These are phyloP conservation scores for Polypedilum vanderplanki DNA, from an alignment of 1,140 invertebrate genomes.

Conservation along the genomic window DNA sequence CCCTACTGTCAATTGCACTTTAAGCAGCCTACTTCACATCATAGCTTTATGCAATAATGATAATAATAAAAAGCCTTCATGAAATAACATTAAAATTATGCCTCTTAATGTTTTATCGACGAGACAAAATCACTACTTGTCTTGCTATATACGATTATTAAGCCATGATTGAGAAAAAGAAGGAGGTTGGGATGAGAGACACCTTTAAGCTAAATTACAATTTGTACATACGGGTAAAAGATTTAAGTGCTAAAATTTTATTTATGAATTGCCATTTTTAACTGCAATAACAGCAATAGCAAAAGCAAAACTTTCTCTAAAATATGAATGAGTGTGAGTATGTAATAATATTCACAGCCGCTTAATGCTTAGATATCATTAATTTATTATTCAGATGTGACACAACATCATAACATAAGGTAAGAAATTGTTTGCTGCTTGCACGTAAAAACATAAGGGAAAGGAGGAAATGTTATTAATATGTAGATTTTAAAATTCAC, in stretches of 20 bases:
- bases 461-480: not conserved
- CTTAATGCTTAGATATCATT: slow-evolving; percentile 3
- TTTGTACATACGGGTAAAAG: not conserved
- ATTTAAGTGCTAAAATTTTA: not conserved
- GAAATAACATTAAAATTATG: slow-evolving; percentile 6
- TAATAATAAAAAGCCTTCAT: slow-evolving; percentile 1
- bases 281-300: not conserved
- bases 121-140: not conserved
- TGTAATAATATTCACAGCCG: not conserved
- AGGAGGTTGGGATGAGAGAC: not conserved
- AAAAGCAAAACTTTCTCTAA: not conserved
- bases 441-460: not conserved
- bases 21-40: not conserved
- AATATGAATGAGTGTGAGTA: not conserved
- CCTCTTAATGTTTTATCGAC: not conserved
- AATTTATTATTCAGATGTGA: slow-evolving; percentile 14
- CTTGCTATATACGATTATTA: not conserved
- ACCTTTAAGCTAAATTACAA: slow-evolving; percentile 18
- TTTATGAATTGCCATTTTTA: not conserved
- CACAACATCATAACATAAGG: slow-evolving; percentile 4
- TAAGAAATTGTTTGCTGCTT: not conserved
- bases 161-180: not conserved
- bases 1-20: not conserved
- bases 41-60: not conserved
- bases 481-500: not conserved